phyloP scores from a whole-genome alignment of 1,140 invertebrate species.

The Amyelois transitella region DNA sequence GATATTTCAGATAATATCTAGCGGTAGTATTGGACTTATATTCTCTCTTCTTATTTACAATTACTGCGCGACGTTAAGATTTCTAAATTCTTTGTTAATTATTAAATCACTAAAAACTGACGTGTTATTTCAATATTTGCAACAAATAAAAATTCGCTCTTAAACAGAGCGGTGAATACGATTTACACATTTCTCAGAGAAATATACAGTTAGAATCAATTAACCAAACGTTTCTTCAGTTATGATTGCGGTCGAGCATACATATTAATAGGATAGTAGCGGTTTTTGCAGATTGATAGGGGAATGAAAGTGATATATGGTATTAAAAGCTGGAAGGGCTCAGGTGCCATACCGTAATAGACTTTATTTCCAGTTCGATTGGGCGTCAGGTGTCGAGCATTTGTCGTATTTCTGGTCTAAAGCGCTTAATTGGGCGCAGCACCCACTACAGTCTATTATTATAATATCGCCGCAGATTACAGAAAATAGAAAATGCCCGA shows the following conservation, averaged over 20 bases:
- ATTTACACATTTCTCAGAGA: slow-evolving; percentile 1
- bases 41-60: no score
- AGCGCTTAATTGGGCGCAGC: slow-evolving; percentile 43
- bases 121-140: not conserved
- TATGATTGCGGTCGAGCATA: slow-evolving; percentile 1
- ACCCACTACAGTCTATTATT: slow-evolving; percentile 41
- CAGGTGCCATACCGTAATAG: not conserved
- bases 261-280: slow-evolving; percentile 1
- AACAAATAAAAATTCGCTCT: not conserved
- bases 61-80: no score
- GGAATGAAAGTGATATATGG: slow-evolving; percentile 10
- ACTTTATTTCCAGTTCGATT: slow-evolving; percentile 26
- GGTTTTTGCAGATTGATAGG: not conserved
- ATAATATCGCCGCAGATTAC: slow-evolving; percentile 54
- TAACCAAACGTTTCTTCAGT: not conserved
- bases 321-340: not conserved
- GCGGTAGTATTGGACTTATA: no score
- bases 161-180: not conserved
- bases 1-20: no score
- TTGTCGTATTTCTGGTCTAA: slow-evolving; percentile 25
- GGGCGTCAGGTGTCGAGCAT: slow-evolving; percentile 27
- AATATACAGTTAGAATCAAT: slow-evolving; percentile 2
- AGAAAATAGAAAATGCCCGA: slow-evolving; percentile 62
- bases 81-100: no score
- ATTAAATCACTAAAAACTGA: no score